Conservation (phyloP, 2,888 invertebrate species). For the Onthophagus sagittarius region DNA sequence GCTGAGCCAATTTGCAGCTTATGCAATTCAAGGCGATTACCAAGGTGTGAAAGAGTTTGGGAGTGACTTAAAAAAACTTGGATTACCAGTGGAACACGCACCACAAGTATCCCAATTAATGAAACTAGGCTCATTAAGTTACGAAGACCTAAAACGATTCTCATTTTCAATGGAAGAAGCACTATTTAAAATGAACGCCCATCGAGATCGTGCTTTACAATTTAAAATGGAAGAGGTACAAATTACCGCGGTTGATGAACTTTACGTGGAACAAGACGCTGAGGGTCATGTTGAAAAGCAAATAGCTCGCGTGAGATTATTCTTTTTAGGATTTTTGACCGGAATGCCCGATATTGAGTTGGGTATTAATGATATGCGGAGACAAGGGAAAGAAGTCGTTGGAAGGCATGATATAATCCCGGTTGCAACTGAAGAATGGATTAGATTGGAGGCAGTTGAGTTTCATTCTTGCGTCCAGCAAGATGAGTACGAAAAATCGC, state of each 20-base stretch:
- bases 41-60: slow-evolving; percentile 92
- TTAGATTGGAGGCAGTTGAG: slow-evolving; percentile 88
- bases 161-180: slow-evolving; percentile 90
- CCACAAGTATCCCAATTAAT: slow-evolving; percentile 95
- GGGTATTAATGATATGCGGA: slow-evolving; percentile 93
- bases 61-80: slow-evolving; percentile 87
- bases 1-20: slow-evolving; percentile 88
- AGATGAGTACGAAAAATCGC: slow-evolving; percentile 80
- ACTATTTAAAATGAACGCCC: slow-evolving; percentile 78
- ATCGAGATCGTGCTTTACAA: slow-evolving; percentile 81
- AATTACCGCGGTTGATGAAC: slow-evolving; percentile 87
- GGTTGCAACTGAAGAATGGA: slow-evolving; percentile 98
- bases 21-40: slow-evolving; percentile 90
- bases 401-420: slow-evolving; percentile 99
- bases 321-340: slow-evolving; percentile 94
- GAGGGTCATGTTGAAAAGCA: slow-evolving; percentile 83
- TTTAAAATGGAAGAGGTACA: slow-evolving; percentile 98
- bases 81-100: slow-evolving; percentile 94
- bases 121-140: slow-evolving; percentile 88
- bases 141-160: slow-evolving; percentile 89
- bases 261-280: slow-evolving; percentile 83
- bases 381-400: slow-evolving; percentile 99
- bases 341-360: slow-evolving; percentile 96
- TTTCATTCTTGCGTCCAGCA: slow-evolving; percentile 93
- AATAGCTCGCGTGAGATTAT: slow-evolving; percentile 90